A percentile compares a stretch with the other conserved stretches of the same genome.
Evolutionary conservation across 1,140 invertebrate species (phyloP).

Genomic region (Hyposmocoma kahamanoa): DNA sequence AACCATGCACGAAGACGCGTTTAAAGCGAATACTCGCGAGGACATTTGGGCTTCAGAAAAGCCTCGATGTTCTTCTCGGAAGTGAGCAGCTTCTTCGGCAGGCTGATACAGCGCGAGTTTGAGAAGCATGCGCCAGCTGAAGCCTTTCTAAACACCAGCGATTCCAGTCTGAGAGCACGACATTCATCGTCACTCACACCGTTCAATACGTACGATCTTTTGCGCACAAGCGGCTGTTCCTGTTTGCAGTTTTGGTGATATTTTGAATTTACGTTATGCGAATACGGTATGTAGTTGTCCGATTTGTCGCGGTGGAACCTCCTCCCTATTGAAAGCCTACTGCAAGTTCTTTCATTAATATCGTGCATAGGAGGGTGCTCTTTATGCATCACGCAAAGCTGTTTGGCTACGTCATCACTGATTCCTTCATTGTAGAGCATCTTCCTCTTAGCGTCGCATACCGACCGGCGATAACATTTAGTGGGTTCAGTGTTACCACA

Average conservation of each 20-base stretch:
- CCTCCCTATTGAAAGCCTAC: neutral
- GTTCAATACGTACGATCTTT: too few species aligned
- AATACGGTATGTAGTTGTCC: neutral
- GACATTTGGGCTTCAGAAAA: too few species aligned
- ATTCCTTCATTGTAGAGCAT: slow-evolving; percentile 29
- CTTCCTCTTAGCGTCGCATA: slow-evolving; percentile 3
- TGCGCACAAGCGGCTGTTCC: neutral
- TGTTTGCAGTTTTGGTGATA: neutral
- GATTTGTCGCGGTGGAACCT: too few species aligned
- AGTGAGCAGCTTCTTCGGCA: slow-evolving; percentile 37
- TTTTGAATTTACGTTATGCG: neutral
- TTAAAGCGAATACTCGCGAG: too few species aligned
- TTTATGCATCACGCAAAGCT: neutral
- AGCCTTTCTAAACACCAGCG: too few species aligned
- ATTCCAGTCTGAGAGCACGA: too few species aligned
- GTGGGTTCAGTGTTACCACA: too few species aligned
- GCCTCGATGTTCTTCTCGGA: slow-evolving; percentile 33
- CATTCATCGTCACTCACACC: too few species aligned
- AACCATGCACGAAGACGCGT: too few species aligned
- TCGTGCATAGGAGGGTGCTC: neutral
- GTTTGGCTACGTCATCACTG: slow-evolving; percentile 14
- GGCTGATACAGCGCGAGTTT: slow-evolving; percentile 11
- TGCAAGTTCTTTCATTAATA: neutral
- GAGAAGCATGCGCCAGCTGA: neutral
- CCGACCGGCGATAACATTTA: too few species aligned